Base-by-base conservation (phyloP, 2,113 vertebrate species). In the Neodon shergylaensis region DNA sequence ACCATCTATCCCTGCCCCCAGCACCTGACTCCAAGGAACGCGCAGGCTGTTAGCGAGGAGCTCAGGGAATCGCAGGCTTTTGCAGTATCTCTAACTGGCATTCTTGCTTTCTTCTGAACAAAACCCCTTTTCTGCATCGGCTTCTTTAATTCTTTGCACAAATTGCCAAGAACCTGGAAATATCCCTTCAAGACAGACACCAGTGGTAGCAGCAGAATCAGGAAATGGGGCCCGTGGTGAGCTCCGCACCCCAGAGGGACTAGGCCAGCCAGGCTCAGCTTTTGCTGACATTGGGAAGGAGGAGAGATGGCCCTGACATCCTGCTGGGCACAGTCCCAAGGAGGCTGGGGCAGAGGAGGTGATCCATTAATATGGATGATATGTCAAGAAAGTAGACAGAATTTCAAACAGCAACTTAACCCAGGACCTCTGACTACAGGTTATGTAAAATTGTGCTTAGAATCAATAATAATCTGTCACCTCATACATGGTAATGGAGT, bases 361-460 rank as follows among this genome's bases (percentile, higher is more conserved):
- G 65, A 72, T 47, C 61, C 95, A 96, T 95, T 94, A 92, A 95
- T 96, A 96, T 92, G 91, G 86, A 96, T 95, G 85, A 94, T 86
- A 86, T 78, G 85, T 96, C 83, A 76, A 96, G 91, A 96, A 78
- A 95, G 73, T 70, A 91, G 96, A 91, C 88, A 87, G 91, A 97
- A 97, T 98, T 97, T 96, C 94, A 96, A 97, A 96, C 26, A 83
- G 95, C 85, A 96, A 91, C 82, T 95, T 94, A 92, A 91, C 95
- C 91, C 65, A 79, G 63, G 91, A 93, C 92, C 88, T 94, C 86
- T 94, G 91, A 92, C 81, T 70, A 70, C 88, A 83, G 95, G 95
- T 54, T 79, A 92, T 90, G 28, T 86, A 74, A 95, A 95, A 95
- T 28, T 78, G 82, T 96, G 91, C 92, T 91, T 77, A 83, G 92